These are phyloP conservation scores for Sitta europaea DNA, from an alignment of 2,113 vertebrate species.

Conservation along the genomic window DNA sequence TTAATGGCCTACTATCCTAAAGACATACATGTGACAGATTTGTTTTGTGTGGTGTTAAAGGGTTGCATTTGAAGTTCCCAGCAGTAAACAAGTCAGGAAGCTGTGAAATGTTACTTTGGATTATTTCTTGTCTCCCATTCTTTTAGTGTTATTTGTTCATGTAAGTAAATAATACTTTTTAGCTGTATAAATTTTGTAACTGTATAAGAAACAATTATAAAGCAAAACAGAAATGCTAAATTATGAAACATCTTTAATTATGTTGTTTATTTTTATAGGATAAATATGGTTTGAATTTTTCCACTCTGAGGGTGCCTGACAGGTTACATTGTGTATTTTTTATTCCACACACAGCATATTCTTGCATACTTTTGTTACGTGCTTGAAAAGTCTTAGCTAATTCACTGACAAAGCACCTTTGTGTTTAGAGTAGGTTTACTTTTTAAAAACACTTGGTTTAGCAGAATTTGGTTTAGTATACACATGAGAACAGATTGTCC, in stretches of 20 bases:
- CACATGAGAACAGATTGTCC: not conserved
- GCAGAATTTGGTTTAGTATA: not conserved
- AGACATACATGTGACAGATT: not conserved
- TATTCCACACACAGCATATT: not conserved
- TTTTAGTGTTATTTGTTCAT: not conserved
- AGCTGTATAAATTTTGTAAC: not conserved
- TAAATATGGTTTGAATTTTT: not conserved
- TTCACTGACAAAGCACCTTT: not conserved
- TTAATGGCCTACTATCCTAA: not conserved
- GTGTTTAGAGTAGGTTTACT: not conserved
- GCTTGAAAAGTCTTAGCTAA: not conserved
- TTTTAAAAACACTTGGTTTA: not conserved
- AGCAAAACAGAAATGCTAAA: not conserved
- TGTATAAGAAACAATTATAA: not conserved
- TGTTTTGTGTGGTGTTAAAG: not conserved
- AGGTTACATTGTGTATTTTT: not conserved
- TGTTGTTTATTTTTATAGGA: not conserved
- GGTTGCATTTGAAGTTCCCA: fast-evolving
- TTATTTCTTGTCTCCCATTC: not conserved
- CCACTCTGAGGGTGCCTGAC: not conserved
- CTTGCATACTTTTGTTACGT: not conserved
- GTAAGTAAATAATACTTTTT: not conserved
- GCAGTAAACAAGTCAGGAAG: not conserved
- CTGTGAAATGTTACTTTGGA: not conserved
- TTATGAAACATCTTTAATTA: not conserved